Conservation (phyloP, 2,888 invertebrate genomes). For the Sarcophaga subvicina region DNA sequence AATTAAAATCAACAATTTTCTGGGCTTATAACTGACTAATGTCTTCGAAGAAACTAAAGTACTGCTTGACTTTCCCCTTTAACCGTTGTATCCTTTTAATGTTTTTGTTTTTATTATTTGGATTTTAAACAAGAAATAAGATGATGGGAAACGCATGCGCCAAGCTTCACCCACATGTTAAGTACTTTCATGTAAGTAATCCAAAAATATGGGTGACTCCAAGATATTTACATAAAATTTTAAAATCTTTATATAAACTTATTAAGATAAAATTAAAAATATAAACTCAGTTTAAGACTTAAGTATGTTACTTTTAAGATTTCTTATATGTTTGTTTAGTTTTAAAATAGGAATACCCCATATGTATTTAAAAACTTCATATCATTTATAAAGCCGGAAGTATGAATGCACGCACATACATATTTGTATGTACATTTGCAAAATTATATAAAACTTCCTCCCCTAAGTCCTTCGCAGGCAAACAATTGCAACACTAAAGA, state of each 20-base stretch:
- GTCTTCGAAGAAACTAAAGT: constrained; percentile 56
- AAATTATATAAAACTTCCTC: constrained; percentile 33
- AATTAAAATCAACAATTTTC: constrained; percentile 36
- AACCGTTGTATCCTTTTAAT: constrained; percentile 31
- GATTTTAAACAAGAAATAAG: constrained; percentile 44
- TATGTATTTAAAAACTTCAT: neutral
- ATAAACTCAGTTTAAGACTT: too few species aligned
- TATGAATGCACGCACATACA: constrained; percentile 30
- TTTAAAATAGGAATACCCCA: constrained; percentile 24
- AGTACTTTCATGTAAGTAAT: neutral
- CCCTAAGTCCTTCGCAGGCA: constrained; percentile 33
- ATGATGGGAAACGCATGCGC: constrained; percentile 63
- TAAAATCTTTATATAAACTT: neutral
- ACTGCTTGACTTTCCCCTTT: constrained; percentile 59
- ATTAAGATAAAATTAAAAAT: neutral
- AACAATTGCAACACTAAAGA: constrained; percentile 46
- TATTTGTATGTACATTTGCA: constrained; percentile 5
- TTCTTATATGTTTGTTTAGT: too few species aligned
- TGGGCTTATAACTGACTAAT: constrained; percentile 51
- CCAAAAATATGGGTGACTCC: constrained; percentile 53
- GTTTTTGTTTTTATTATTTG: constrained; percentile 49
- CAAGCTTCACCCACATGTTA: constrained; percentile 57
- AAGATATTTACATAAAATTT: neutral
- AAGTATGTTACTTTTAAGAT: too few species aligned
- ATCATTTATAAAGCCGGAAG: constrained; percentile 47